Evolutionary conservation across 1,140 invertebrate genomes (phyloP).

Genomic region (Trinorchestia longiramus): DNA sequence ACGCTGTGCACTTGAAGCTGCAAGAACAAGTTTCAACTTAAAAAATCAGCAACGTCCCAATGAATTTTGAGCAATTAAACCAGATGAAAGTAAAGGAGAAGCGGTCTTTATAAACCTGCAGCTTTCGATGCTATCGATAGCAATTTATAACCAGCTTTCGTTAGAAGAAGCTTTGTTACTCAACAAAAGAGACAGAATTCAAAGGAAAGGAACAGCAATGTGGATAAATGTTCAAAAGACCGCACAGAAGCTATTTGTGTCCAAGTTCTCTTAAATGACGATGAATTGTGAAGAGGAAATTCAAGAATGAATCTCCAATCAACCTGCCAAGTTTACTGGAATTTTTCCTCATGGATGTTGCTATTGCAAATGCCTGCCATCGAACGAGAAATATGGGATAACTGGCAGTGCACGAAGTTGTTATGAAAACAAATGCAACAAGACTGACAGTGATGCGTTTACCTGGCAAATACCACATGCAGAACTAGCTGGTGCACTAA

Average conservation of each 20-base stretch:
- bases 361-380: not conserved
- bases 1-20: no score
- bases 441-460: not conserved
- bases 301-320: not conserved
- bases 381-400: not conserved
- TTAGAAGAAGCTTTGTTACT: not conserved
- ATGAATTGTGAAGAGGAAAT: not conserved
- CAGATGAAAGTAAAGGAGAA: not conserved
- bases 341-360: not conserved
- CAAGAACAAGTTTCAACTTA: no score
- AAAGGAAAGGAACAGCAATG: not conserved
- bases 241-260: not conserved
- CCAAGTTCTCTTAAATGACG: not conserved
- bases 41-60: no score
- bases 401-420: not conserved
- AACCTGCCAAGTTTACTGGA: not conserved
- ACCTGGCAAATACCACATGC: not conserved
- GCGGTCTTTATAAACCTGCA: not conserved
- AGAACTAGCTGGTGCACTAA: not conserved
- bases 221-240: not conserved
- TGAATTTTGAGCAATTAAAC: not conserved
- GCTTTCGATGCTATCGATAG: not conserved
- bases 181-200: not conserved
- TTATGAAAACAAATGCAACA: not conserved
- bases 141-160: not conserved